Percentiles rank a stretch among this genome's conserved stretches.
Conservation (phyloP, 1,140 invertebrate genomes). For the Orchesella cincta region DNA sequence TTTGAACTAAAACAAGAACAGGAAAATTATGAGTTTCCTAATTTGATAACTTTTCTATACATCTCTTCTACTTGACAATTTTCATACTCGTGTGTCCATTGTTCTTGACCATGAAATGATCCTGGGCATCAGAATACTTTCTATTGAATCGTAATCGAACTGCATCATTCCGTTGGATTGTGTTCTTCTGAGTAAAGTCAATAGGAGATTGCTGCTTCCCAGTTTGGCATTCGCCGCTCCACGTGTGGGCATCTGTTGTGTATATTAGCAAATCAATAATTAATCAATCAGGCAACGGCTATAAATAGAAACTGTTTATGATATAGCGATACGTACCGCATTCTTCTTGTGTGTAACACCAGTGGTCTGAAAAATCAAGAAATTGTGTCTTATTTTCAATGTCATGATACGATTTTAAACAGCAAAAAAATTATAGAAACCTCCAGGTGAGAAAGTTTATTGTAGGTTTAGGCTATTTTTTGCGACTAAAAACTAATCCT, state of each 20-base stretch:
- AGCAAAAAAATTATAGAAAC: background rate
- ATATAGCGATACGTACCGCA: constrained; percentile 23
- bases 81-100: constrained; percentile 56
- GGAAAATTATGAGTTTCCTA: no score
- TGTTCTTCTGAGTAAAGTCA: constrained; percentile 40
- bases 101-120: constrained; percentile 52
- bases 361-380: background rate
- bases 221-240: constrained; percentile 20
- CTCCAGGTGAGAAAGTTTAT: background rate
- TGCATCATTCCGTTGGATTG: constrained; percentile 16
- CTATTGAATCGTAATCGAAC: constrained; percentile 47
- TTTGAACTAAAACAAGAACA: constrained; percentile 45
- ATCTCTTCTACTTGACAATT: background rate
- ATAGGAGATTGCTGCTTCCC: constrained; percentile 53
- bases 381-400: constrained; percentile 12
- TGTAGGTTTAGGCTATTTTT: background rate
- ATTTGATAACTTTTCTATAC: background rate
- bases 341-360: constrained; percentile 27
- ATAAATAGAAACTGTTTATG: background rate
- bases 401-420: constrained; percentile 36
- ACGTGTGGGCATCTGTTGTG: background rate
- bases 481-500: background rate
- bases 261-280: no score
- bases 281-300: background rate
- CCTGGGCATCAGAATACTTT: constrained; percentile 50